These are phyloP conservation scores for Cynopterus brachyotis DNA, from an alignment of 2,113 vertebrate species.

Conservation along the genomic window DNA sequence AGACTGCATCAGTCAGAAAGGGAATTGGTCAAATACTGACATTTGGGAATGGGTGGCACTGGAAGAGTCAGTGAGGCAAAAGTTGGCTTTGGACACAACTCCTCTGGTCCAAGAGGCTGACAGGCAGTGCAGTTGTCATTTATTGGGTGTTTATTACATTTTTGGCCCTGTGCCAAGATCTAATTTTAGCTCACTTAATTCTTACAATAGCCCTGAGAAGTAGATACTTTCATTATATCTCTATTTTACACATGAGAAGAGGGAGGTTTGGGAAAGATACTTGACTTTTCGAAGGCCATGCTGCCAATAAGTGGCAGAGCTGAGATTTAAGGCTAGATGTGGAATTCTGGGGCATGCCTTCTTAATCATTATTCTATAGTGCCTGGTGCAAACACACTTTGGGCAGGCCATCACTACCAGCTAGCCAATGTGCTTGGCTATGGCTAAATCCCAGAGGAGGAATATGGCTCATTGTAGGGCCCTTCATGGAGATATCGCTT, in stretches of 20 bases:
- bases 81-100: background rate
- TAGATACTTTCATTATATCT: background rate
- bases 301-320: background rate
- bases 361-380: background rate
- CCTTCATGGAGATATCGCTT: background rate
- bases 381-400: background rate
- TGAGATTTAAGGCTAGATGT: background rate
- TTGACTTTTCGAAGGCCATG: background rate
- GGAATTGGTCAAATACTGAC: background rate
- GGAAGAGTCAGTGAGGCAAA: background rate
- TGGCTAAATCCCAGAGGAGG: background rate
- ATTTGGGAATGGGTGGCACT: background rate
- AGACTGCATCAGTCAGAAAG: background rate
- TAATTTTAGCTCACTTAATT: background rate
- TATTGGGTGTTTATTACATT: background rate
- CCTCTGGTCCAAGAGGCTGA: background rate
- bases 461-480: background rate
- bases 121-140: background rate
- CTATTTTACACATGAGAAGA: slow-evolving; percentile 3
- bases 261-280: background rate
- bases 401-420: background rate
- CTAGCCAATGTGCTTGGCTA: background rate
- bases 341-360: background rate
- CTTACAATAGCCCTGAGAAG: background rate
- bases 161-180: background rate